Evolutionary conservation across 1,140 invertebrate species (phyloP), one percentile per base, ranked within the genome.

Genomic region (Ectropis grisescens): DNA sequence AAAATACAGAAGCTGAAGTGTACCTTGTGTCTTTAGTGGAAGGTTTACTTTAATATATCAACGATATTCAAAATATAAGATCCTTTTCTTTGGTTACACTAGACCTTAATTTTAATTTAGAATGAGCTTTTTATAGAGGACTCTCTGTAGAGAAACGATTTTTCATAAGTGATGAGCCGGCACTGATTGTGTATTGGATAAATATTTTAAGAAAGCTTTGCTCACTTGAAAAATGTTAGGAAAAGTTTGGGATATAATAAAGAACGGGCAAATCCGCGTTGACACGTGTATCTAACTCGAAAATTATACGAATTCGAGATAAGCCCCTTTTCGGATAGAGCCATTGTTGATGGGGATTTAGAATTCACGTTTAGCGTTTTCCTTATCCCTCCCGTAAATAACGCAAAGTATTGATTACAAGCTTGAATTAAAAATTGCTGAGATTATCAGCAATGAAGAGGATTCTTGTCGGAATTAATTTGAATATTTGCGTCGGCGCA

Each of bases 91-190:
- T 76, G 65, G 75, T 66, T 66, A 70, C 62, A 67, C 68, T 75
- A 80, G 66, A 76, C 68, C 71, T 76, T 80, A 76, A 80, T 80
- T 80, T 80, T 76, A 80, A 80, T 80, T 76, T 75, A 52, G 56
- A 75, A 80, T 76, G 61, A 80, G 66, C 66, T 80, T 80, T 80
- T 80, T 80, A 76, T 80, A 76, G 75, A 69, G 54, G 55, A 69
- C 61, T 67, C 34, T 60, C 48, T 58, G 57, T 57, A 56, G 55
- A 75, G 74, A 62, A 74, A 69, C 68, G 58, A 75, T 76, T 76
- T 76, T 75, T 80, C 70, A 80, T 80, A 80, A 80, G 47, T 75
- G 59, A 79, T 75, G 71, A 72, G 66, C 66, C 75, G 70, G 75
- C 66, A 64, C 68, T 62, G 68, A 74, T 76, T 76, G 60, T 65